A percentile compares a stretch with the other conserved stretches of the same genome.
Evolutionary conservation across 2,797 vertebrate genomes (phyloP).

Genomic region (Channallabes apus): DNA sequence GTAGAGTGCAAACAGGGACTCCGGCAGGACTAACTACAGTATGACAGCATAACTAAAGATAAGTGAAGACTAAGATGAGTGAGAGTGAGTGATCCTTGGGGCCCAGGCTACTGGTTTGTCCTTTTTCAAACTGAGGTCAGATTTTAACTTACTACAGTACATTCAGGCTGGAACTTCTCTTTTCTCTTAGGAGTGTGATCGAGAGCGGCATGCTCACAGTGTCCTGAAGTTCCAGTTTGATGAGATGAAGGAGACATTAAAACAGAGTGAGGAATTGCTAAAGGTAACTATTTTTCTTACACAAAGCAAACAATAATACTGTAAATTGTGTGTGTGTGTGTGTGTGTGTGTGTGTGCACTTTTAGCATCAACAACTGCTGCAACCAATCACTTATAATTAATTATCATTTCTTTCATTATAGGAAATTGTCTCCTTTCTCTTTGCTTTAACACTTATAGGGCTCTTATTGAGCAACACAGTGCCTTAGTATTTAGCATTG

Average conservation of each 20-base stretch:
- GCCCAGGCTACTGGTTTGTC: neutral
- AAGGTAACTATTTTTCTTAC: conserved; percentile 70
- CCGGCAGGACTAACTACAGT: no score
- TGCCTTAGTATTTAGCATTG: no score
- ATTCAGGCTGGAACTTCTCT: neutral
- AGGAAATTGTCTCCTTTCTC: neutral
- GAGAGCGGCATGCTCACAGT: conserved; percentile 80
- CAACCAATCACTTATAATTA: no score
- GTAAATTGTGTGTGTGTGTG: neutral
- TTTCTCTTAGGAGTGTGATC: conserved; percentile 77
- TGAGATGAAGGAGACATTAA: conserved; percentile 83
- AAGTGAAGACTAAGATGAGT: no score
- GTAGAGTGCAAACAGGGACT: no score
- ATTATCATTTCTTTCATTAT: neutral
- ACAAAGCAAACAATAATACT: neutral
- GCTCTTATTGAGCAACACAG: no score
- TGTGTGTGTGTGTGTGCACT: no score
- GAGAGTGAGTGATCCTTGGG: no score
- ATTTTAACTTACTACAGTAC: neutral
- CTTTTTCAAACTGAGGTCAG: neutral
- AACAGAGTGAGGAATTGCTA: conserved; percentile 83
- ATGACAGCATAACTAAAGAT: no score
- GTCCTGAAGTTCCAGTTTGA: conserved; percentile 82
- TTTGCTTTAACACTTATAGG: no score
- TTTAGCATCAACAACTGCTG: no score